Conservation (phyloP, 2,113 vertebrate species). For the Piaya cayana region DNA sequence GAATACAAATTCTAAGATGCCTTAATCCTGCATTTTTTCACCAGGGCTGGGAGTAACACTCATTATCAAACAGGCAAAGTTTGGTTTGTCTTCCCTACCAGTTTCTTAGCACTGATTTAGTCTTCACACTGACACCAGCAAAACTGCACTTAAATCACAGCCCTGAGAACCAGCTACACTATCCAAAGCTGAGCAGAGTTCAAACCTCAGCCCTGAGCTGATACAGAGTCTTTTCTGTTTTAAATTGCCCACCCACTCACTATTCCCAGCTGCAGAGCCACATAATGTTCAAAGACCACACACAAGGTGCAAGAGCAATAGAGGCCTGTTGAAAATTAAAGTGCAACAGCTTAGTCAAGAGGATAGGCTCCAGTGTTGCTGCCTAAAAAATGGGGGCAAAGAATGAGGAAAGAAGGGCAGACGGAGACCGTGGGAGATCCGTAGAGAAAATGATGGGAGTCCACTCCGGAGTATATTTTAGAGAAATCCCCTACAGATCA, state of each 20-base stretch:
- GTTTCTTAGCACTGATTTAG: conserved; percentile 31
- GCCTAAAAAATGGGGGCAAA: conserved; percentile 15
- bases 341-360: conserved; percentile 34
- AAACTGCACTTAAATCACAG: conserved; percentile 60
- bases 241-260: conserved; percentile 72
- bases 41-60: neutral
- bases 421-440: neutral
- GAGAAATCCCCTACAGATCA: neutral
- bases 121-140: conserved; percentile 44
- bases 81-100: conserved; percentile 18
- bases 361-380: conserved; percentile 6
- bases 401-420: conserved; percentile 1
- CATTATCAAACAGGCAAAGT: neutral
- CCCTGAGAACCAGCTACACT: conserved; percentile 58
- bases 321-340: conserved; percentile 77
- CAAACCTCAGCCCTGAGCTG: conserved; percentile 72
- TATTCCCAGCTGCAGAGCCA: conserved; percentile 76
- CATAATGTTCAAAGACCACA: conserved; percentile 77
- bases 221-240: conserved; percentile 73
- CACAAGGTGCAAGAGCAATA: conserved; percentile 75
- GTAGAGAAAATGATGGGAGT: neutral
- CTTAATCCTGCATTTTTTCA: neutral
- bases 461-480: neutral
- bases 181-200: conserved; percentile 72
- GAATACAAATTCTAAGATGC: neutral